Evolutionary conservation across 2,113 vertebrate species (phyloP).

Genomic region (Tyrannus savana): DNA sequence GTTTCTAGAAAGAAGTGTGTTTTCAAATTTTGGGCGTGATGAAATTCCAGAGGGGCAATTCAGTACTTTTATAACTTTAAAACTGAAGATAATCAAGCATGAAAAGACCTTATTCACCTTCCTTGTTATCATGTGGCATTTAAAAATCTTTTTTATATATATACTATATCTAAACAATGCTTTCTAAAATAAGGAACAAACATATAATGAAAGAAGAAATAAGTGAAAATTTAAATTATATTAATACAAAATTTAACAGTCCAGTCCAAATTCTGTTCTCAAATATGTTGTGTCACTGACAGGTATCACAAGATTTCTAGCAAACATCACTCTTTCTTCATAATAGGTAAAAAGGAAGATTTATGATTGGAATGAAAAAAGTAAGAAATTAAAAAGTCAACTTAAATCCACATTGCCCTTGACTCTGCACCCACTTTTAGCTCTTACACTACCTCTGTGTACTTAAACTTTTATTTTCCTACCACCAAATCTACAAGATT

Average conservation of each 20-base stretch:
- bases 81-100: not conserved
- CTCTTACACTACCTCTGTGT: not conserved
- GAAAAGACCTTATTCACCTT: not conserved
- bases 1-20: not conserved
- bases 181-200: not conserved
- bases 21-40: fast-evolving
- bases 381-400: not conserved
- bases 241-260: not conserved
- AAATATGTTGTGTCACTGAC: not conserved
- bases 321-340: not conserved
- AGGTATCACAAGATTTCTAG: not conserved
- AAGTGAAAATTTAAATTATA: not conserved
- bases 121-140: not conserved
- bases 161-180: not conserved
- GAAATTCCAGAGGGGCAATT: not conserved
- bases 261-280: not conserved
- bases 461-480: not conserved
- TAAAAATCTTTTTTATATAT: not conserved
- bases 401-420: not conserved
- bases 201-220: not conserved
- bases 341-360: not conserved
- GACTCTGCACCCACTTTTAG: not conserved
- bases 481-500: not conserved
- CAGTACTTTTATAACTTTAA: not conserved
- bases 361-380: not conserved